Base-by-base conservation (phyloP, 2,797 vertebrate genomes). In the Echeneis naucrates region DNA sequence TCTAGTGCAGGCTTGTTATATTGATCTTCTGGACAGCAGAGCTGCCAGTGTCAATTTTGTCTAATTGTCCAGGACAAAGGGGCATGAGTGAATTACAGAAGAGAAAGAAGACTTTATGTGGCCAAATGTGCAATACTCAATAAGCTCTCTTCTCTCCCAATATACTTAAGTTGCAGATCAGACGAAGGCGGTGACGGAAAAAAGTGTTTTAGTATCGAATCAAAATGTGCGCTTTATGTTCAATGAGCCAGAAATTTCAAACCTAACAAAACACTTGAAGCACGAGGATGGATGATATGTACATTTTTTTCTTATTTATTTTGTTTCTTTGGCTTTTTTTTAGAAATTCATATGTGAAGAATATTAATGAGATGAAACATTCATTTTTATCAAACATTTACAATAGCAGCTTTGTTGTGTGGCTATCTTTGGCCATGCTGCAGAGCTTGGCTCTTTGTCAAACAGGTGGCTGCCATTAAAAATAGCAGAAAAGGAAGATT, bases 11-110 rank as follows among this genome's bases (percentile, higher is more conserved):
- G 19, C 44, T n/a, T 40, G 19, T 21, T 57, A n/a, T 37, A 66
- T 71, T 75, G 65, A 73, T 79, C 59, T 8, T 65, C 53, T 68
- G 32, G 21, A 70, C n/a, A 63, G 12, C 74, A 21, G 57, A 72
- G 33, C 14, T 65, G 70, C 50, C 60, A 55, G 16, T 52, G 21
- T 27, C 40, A 24, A 33, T 82, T 55, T 73, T 73, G 12, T 64
- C 42, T 75, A 48, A 69, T 58, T 64, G 38, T 62, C 44, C 24
- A 58, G 21, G 14, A 24, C 35, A 68, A 35, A 57, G n/a, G 54
- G 12, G 35, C 24, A 50, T 38, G 37, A 51, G 21, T 68, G 13
- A 62, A 62, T 54, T 38, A 52, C 13, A 56, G 35, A 57, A 61
- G 21, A n/a, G n/a, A n/a, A 11, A 27, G 26, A 51, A 37, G 33